These are phyloP conservation scores for Epirrhoe alternata DNA, from an alignment of 2,888 invertebrate genomes.

Conservation along the genomic window DNA sequence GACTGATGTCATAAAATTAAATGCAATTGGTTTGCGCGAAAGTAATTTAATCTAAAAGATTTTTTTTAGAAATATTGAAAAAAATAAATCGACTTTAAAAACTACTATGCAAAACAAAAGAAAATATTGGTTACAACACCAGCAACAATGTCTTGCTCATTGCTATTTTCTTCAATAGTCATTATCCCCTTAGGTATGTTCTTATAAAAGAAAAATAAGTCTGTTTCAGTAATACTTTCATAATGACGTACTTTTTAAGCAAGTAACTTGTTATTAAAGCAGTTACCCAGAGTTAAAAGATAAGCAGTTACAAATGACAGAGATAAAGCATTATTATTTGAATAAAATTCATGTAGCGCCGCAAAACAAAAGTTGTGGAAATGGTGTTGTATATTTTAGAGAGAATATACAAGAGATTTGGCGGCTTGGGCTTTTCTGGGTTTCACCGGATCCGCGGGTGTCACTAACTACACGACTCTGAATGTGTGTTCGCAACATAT, in stretches of 20 bases:
- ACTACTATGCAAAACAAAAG: too few species aligned
- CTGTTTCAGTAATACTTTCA: neutral
- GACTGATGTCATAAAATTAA: slow-evolving; percentile 15
- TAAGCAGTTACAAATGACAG: slow-evolving; percentile 1
- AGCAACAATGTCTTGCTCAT: too few species aligned
- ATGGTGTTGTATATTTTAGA: slow-evolving; percentile 59
- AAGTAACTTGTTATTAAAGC: slow-evolving; percentile 1
- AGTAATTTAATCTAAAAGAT: neutral
- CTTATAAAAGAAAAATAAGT: too few species aligned
- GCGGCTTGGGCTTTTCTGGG: slow-evolving; percentile 62
- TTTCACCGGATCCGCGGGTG: slow-evolving; percentile 62
- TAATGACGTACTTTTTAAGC: neutral
- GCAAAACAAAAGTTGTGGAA: slow-evolving; percentile 36
- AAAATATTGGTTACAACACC: too few species aligned
- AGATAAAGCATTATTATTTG: slow-evolving; percentile 8
- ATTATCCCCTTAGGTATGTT: too few species aligned
- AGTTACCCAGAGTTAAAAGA: neutral
- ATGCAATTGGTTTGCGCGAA: neutral
- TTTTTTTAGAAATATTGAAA: too few species aligned
- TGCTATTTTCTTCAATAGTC: too few species aligned
- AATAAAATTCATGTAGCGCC: slow-evolving; percentile 16
- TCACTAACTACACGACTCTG: slow-evolving; percentile 72
- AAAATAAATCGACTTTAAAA: too few species aligned
- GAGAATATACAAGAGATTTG: slow-evolving; percentile 65
- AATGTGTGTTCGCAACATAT: slow-evolving; percentile 71